Evolutionary conservation across 2,113 vertebrate species (phyloP), one percentile per base, ranked within the genome.

Genomic region (Dromas ardeola): DNA sequence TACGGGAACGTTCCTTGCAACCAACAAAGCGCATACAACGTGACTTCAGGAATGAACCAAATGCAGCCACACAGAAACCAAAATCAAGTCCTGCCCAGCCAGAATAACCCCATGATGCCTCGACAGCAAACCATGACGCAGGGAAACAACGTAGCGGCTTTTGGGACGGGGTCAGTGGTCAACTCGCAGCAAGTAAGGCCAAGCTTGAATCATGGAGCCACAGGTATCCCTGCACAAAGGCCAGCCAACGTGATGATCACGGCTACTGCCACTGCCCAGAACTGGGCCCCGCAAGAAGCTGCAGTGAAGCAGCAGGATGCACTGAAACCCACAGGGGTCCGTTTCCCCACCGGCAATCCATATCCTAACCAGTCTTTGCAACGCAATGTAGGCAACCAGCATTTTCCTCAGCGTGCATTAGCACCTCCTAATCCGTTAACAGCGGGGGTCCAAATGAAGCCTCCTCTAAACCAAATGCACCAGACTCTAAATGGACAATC

Each of bases 391-490:
- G 97, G 97, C 21, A 98, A 94, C 97, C 98, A 98, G 84, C 98
- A 98, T 34, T 99, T 99, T 93, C 91, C 98, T 89, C 99, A 98
- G 92, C 98, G 98, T 90, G 97, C 98, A 30, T 50, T 98, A 42
- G 98, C 98, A 32, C 98, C 99, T 50, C 98, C 99, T 20, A 99
- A 98, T 94, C 99, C 99, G 90, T 97, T 99, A 91, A 97, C 98
- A 9, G 96, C 98, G 1, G 98, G 98, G 83, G 97, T 98, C n/a
- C 98, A 98, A 74, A 98, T 99, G 98, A 98, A 98, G 88, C 95
- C 99, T 40, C 96, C 98, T 40, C 85, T 98, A 36, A 99, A 97
- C 98, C 98, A 98, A 94, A 97, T 98, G 93, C 98, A 95, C 84
- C 98, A 99, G 49, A 94, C 97, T 6, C 50, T 98, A 69, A 98